phyloP scores from a whole-genome alignment of 2,113 vertebrate genomes.

The Lethenteron reissneri region DNA sequence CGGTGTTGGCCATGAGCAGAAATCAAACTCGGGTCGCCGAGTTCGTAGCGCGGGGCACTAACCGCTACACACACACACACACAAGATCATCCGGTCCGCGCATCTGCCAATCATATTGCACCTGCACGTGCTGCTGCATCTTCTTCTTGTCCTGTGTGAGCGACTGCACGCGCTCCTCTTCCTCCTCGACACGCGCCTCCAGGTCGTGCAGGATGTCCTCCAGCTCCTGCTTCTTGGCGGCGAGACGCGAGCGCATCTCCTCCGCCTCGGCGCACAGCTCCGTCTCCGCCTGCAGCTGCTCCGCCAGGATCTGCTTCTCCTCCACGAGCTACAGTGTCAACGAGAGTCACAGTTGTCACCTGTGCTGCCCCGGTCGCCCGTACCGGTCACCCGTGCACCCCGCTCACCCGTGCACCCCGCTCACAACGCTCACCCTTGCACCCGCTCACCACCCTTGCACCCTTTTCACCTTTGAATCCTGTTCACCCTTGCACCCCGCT shows the following conservation, averaged over 20 bases:
- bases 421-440: neutral
- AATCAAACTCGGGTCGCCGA: too few relatives aligned
- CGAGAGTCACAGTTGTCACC: too few relatives aligned
- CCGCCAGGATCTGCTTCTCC: slow-evolving; percentile 90
- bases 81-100: too few relatives aligned
- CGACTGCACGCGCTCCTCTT: slow-evolving; percentile 80
- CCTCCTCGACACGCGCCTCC: slow-evolving; percentile 84
- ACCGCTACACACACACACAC: too few relatives aligned
- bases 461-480: neutral
- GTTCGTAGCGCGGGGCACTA: too few relatives aligned
- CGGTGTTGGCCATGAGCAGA: too few relatives aligned
- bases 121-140: slow-evolving; percentile 90
- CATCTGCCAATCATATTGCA: slow-evolving; percentile 13
- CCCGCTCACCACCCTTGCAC: neutral
- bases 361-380: too few relatives aligned
- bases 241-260: slow-evolving; percentile 84
- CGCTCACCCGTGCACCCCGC: neutral
- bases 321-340: slow-evolving; percentile 30
- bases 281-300: slow-evolving; percentile 84
- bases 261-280: slow-evolving; percentile 91
- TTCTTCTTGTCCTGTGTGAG: slow-evolving; percentile 93
- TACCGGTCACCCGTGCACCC: too few relatives aligned
- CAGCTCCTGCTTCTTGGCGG: slow-evolving; percentile 77
- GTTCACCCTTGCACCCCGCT: neutral
- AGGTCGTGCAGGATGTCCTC: slow-evolving; percentile 92